Conservation (phyloP, 2,797 vertebrate genomes). For the Ctenochaetus hawaiiensis region DNA sequence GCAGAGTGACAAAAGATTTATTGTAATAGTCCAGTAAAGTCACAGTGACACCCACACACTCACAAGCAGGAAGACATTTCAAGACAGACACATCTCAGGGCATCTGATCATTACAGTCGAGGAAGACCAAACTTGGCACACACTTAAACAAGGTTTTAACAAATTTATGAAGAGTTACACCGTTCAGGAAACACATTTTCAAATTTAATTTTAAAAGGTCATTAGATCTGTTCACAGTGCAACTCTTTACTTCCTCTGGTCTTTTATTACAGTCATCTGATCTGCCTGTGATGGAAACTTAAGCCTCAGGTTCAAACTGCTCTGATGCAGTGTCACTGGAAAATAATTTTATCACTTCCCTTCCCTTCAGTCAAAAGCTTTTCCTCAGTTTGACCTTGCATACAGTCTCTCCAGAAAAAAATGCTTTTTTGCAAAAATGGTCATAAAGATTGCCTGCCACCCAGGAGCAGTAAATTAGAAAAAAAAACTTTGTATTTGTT, state of each 20-base stretch:
- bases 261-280: slow-evolving; percentile 68
- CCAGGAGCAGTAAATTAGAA: background rate
- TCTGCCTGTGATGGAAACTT: slow-evolving; percentile 56
- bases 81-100: slow-evolving; percentile 16
- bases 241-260: slow-evolving; percentile 51
- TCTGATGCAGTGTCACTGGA: slow-evolving; percentile 26
- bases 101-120: slow-evolving; percentile 22
- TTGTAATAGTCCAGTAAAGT: slow-evolving; percentile 16
- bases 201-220: slow-evolving; percentile 32
- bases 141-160: slow-evolving; percentile 20
- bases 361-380: slow-evolving; percentile 23
- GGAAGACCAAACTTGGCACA: slow-evolving; percentile 32
- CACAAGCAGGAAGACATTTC: slow-evolving; percentile 30
- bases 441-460: background rate
- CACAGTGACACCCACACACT: slow-evolving; percentile 31
- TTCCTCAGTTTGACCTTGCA: slow-evolving; percentile 20
- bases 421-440: background rate
- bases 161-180: slow-evolving; percentile 24
- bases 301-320: slow-evolving; percentile 39
- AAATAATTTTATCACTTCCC: slow-evolving; percentile 31
- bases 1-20: slow-evolving; percentile 48
- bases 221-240: slow-evolving; percentile 54
- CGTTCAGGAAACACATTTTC: slow-evolving; percentile 47
- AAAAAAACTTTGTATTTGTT: too few species aligned
- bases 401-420: background rate